phyloP scores from a whole-genome alignment of 2,113 vertebrate species.

The Calidris pygmaea region DNA sequence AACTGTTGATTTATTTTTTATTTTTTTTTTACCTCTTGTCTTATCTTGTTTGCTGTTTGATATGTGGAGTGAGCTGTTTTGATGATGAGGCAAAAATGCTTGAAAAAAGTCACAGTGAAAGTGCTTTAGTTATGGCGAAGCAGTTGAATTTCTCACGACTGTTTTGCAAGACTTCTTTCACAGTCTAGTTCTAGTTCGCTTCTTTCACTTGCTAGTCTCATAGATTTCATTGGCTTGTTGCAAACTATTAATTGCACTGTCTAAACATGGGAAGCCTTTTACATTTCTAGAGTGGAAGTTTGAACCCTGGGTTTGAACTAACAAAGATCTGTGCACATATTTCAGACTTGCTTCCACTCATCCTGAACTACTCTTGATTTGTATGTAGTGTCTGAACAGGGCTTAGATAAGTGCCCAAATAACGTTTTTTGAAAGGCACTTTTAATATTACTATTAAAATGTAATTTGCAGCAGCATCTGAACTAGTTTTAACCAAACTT shows the following conservation, averaged over 20 bases:
- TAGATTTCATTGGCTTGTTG: not conserved
- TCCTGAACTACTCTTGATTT: not conserved
- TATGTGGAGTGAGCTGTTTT: not conserved
- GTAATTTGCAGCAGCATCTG: constrained; percentile 57
- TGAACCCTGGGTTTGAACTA: not conserved
- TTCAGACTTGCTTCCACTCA: not conserved
- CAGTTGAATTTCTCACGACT: not conserved
- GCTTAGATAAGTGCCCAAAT: not conserved
- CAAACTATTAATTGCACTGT: not conserved
- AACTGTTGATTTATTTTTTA: not conserved
- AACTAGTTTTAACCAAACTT: not conserved
- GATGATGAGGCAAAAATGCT: not conserved
- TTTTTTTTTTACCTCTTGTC: not conserved
- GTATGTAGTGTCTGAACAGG: not conserved
- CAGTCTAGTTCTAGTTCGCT: not conserved
- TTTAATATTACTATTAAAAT: constrained; percentile 18
- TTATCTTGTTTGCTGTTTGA: not conserved
- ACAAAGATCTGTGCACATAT: not conserved
- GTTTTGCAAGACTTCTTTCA: not conserved
- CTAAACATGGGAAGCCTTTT: not conserved
- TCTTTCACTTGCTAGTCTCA: not conserved
- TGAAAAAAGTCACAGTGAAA: not conserved
- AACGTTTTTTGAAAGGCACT: not conserved
- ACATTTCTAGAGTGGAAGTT: not conserved
- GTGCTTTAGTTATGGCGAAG: not conserved